phyloP scores from a whole-genome alignment of 2,888 invertebrate species.

The Monoplex corrugatus region DNA sequence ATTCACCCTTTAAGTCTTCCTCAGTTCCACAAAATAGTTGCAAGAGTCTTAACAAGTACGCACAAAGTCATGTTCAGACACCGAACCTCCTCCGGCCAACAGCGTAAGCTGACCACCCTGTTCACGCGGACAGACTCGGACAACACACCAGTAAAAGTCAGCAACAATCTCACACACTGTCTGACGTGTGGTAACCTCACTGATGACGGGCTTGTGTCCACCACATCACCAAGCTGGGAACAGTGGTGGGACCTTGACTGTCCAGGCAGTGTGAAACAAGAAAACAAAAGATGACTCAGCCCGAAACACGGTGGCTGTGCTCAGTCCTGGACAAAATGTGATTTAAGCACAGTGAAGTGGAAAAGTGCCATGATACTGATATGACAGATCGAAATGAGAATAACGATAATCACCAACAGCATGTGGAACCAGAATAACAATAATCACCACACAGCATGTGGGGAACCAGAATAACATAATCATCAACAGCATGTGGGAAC shows the following conservation, averaged over 20 bases:
- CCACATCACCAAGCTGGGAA: background rate
- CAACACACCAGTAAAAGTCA: background rate
- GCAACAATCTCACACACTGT: background rate
- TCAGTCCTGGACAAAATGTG: too few species aligned
- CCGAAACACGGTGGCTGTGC: background rate
- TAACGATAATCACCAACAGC: too few species aligned
- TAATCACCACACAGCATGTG: background rate
- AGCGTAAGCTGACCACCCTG: conserved; percentile 38
- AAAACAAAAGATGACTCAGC: background rate
- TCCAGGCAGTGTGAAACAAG: background rate
- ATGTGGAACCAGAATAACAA: too few species aligned
- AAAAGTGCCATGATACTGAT: background rate
- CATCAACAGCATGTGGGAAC: too few species aligned
- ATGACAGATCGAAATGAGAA: background rate
- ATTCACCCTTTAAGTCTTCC: background rate
- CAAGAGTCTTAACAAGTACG: background rate
- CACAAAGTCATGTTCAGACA: background rate
- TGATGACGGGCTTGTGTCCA: background rate
- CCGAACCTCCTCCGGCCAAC: conserved; percentile 26
- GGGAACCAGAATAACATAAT: too few species aligned
- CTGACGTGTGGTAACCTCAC: background rate
- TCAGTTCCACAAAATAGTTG: background rate
- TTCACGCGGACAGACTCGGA: background rate
- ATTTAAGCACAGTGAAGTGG: background rate
- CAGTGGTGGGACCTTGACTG: background rate